Evolutionary conservation across 2,113 vertebrate genomes (phyloP).

Genomic region (Notechis scutatus): DNA sequence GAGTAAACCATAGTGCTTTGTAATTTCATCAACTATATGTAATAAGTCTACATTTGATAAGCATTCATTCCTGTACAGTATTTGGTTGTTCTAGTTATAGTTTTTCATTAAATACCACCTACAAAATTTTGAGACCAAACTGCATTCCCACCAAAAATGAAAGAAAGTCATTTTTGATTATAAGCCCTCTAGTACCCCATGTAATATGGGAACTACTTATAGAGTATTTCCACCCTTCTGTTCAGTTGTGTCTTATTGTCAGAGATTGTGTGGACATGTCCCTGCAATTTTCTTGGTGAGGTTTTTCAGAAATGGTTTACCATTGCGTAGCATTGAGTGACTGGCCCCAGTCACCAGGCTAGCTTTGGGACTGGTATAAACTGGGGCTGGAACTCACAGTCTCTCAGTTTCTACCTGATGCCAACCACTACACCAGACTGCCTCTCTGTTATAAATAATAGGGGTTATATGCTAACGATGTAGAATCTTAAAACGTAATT

Average conservation of each 20-base stretch:
- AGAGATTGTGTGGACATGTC: background rate
- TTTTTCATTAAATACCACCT: background rate
- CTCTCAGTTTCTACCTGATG: background rate
- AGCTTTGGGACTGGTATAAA: too few species aligned
- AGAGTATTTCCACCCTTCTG: background rate
- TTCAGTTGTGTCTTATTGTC: background rate
- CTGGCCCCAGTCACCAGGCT: background rate
- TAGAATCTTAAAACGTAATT: background rate
- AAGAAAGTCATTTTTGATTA: background rate
- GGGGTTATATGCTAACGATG: background rate
- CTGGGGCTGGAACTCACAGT: background rate
- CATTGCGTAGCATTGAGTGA: background rate
- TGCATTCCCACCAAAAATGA: background rate
- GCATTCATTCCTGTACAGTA: background rate
- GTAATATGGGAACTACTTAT: background rate
- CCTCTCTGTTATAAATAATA: background rate
- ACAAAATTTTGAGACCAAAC: background rate
- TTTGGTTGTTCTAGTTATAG: background rate
- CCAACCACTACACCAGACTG: background rate
- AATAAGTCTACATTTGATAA: background rate
- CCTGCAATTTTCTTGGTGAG: background rate
- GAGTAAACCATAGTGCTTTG: background rate
- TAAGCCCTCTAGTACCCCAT: background rate
- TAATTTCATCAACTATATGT: background rate
- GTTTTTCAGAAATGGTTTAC: background rate